These are phyloP conservation scores for Koerneria pararmatus DNA, from an alignment of 2,888 invertebrate species.

Conservation along the genomic window DNA sequence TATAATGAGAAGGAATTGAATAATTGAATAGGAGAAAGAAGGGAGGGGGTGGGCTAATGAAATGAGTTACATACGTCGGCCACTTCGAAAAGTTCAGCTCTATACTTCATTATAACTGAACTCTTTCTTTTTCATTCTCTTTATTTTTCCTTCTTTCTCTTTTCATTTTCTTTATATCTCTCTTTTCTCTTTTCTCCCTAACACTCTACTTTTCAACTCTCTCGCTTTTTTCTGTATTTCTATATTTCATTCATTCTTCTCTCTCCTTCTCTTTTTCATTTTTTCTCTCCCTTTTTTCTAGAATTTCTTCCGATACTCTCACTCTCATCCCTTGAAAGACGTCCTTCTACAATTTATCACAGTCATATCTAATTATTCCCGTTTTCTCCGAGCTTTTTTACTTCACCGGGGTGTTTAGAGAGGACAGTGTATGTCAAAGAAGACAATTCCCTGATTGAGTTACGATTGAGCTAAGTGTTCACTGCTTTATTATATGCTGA, in stretches of 20 bases:
- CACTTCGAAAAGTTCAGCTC: too few species aligned
- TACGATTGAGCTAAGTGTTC: too few species aligned
- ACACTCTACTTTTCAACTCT: neutral
- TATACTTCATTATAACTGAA: too few species aligned
- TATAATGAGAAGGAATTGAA: neutral
- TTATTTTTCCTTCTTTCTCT: neutral
- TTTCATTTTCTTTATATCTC: conserved; percentile 2
- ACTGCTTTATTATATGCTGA: too few species aligned
- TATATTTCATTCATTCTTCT: neutral
- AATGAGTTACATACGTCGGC: neutral
- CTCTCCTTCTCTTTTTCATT: conserved; percentile 1
- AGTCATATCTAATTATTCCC: conserved; percentile 2
- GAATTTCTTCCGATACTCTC: neutral
- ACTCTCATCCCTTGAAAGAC: neutral
- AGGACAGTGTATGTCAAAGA: too few species aligned
- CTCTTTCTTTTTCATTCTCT: conserved; percentile 1
- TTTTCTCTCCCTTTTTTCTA: neutral
- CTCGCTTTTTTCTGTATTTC: neutral
- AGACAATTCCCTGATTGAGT: too few species aligned
- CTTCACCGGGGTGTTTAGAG: neutral
- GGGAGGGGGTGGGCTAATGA: neutral
- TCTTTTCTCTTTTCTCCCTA: too few species aligned
- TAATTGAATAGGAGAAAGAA: neutral
- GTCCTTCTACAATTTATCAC: neutral
- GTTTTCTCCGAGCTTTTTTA: neutral